A percentile compares a stretch with the other conserved stretches of the same genome.
phyloP scores from a whole-genome alignment of 2,113 vertebrate species.

The Eublepharis macularius region DNA sequence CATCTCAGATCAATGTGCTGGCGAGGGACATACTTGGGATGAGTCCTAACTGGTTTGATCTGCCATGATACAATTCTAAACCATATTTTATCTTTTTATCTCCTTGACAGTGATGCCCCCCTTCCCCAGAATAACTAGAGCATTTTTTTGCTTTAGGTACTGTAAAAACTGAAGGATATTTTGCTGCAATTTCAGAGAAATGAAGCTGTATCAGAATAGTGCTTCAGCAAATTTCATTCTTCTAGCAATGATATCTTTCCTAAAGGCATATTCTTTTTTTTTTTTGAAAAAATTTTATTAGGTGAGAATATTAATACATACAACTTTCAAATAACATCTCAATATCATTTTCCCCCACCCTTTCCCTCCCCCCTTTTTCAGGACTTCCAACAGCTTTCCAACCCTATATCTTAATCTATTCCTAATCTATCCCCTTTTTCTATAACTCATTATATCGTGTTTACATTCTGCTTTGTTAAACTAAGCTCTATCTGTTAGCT shows the following conservation, averaged over 20 bases:
- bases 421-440: too few relatives aligned
- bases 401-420: too few relatives aligned
- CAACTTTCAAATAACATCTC: too few relatives aligned
- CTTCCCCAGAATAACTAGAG: conserved; percentile 49
- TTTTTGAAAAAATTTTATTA: too few relatives aligned
- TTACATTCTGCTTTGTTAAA: too few relatives aligned
- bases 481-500: too few relatives aligned
- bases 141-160: conserved; percentile 57
- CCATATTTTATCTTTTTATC: conserved; percentile 61
- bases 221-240: conserved; percentile 55
- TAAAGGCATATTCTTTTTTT: too few relatives aligned
- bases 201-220: conserved; percentile 50
- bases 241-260: conserved; percentile 38
- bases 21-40: conserved; percentile 33
- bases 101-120: conserved; percentile 52
- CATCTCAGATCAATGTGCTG: not conserved
- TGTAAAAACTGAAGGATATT: conserved; percentile 33
- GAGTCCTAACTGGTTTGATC: conserved; percentile 59
- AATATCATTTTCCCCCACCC: too few relatives aligned
- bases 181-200: conserved; percentile 43
- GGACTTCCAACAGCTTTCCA: too few relatives aligned
- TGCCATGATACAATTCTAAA: conserved; percentile 40
- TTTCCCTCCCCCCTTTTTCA: too few relatives aligned
- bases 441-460: too few relatives aligned
- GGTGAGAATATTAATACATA: too few relatives aligned